Conservation (phyloP, 1,140 invertebrate species). For the Trachymyrmex septentrionalis region DNA sequence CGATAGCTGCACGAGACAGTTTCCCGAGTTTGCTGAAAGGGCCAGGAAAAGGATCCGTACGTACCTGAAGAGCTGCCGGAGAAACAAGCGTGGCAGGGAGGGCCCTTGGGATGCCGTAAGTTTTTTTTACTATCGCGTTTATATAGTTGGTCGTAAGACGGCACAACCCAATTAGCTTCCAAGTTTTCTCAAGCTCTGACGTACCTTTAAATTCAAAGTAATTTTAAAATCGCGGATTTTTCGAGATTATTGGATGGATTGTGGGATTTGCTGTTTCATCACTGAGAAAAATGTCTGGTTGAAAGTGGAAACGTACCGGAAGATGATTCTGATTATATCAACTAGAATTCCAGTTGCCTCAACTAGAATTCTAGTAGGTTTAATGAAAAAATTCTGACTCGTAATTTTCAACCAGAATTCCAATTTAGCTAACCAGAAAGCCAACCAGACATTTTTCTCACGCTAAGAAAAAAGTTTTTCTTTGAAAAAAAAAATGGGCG, state of each 20-base stretch:
- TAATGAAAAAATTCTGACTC: no score
- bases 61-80: conserved; percentile 97
- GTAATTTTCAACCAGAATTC: no score
- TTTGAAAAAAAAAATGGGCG: no score
- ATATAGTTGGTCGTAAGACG: no score
- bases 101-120: conserved; percentile 91
- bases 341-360: no score
- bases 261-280: neutral
- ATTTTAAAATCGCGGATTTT: neutral
- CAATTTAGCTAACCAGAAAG: no score
- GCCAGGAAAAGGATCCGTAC: conserved; percentile 97
- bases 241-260: neutral
- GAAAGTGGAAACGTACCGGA: no score
- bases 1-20: conserved; percentile 98
- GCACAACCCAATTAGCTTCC: neutral
- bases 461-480: no score
- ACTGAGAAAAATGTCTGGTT: no score
- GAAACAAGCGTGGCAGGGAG: conserved; percentile 96
- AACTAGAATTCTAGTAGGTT: no score
- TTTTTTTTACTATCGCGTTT: conserved; percentile 42
- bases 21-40: conserved; percentile 98
- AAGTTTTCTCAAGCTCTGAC: neutral
- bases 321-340: no score
- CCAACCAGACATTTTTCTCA: no score
- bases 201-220: neutral